Evolutionary conservation across 2,113 vertebrate genomes (phyloP).

Genomic region (Thinocorus orbignyianus): DNA sequence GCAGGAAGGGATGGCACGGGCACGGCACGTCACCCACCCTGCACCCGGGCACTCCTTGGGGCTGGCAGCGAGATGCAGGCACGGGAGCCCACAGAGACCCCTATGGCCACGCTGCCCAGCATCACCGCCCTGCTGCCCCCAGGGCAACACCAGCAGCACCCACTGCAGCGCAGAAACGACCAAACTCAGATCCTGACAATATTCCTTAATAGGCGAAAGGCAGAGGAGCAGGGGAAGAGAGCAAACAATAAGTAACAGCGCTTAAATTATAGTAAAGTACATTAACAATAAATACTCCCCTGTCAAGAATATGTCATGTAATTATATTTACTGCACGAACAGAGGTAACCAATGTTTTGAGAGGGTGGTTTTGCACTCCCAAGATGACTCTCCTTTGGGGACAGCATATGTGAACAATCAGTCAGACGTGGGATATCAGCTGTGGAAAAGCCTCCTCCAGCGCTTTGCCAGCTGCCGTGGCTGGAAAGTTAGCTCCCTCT

Average conservation of each 20-base stretch:
- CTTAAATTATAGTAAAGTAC: constrained; percentile 39
- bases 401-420: constrained; percentile 56
- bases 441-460: not conserved
- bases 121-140: not conserved
- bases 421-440: constrained; percentile 24
- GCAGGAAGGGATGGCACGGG: not conserved
- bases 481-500: constrained; percentile 65
- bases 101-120: rapidly evolving
- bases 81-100: not conserved
- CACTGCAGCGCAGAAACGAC: not conserved
- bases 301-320: constrained; percentile 55
- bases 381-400: constrained; percentile 41
- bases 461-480: not conserved
- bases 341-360: constrained; percentile 62
- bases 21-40: rapidly evolving
- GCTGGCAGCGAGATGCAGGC: not conserved
- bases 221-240: constrained; percentile 7
- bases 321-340: constrained; percentile 37
- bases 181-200: not conserved
- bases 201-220: constrained; percentile 61
- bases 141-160: not conserved
- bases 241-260: constrained; percentile 27
- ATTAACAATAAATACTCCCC: constrained; percentile 54
- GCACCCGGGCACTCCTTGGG: not conserved
- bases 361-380: constrained; percentile 59